Conservation (phyloP, 2,888 invertebrate genomes). For the Cremastinae sp. region DNA sequence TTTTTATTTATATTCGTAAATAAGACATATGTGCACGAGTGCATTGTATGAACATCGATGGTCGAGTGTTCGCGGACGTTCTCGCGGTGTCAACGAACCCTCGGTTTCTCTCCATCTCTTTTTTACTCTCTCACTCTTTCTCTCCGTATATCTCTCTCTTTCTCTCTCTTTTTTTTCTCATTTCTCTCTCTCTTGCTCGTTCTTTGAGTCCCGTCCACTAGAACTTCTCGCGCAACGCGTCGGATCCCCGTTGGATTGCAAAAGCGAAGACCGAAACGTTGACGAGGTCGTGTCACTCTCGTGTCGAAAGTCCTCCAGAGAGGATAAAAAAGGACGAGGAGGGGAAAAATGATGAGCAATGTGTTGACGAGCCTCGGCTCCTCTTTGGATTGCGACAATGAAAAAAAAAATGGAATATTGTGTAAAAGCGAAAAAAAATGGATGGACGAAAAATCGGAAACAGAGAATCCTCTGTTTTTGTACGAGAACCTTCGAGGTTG, state of each 20-base stretch:
- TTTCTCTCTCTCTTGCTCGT: slow-evolving; percentile 14
- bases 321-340: not conserved
- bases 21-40: slow-evolving; percentile 13
- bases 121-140: slow-evolving; percentile 32
- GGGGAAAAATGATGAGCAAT: not conserved
- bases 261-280: slow-evolving; percentile 62
- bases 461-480: slow-evolving; percentile 57
- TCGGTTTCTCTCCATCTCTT: slow-evolving; percentile 44
- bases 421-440: slow-evolving; percentile 3
- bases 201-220: slow-evolving; percentile 7
- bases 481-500: slow-evolving; percentile 19
- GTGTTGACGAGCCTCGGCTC: not conserved
- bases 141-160: slow-evolving; percentile 22
- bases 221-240: slow-evolving; percentile 27
- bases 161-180: slow-evolving; percentile 26
- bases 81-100: slow-evolving; percentile 66
- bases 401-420: not conserved
- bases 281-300: slow-evolving; percentile 67
- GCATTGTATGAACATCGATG: slow-evolving; percentile 54
- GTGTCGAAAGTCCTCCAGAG: slow-evolving; percentile 2
- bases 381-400: no score
- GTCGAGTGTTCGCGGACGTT: slow-evolving; percentile 50
- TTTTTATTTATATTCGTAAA: slow-evolving; percentile 13
- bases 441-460: slow-evolving; percentile 44
- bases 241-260: slow-evolving; percentile 57